Percentiles rank a stretch among this genome's conserved stretches.
These are phyloP conservation scores for Cephus spinipes DNA, from an alignment of 2,888 invertebrate species.

Conservation along the genomic window DNA sequence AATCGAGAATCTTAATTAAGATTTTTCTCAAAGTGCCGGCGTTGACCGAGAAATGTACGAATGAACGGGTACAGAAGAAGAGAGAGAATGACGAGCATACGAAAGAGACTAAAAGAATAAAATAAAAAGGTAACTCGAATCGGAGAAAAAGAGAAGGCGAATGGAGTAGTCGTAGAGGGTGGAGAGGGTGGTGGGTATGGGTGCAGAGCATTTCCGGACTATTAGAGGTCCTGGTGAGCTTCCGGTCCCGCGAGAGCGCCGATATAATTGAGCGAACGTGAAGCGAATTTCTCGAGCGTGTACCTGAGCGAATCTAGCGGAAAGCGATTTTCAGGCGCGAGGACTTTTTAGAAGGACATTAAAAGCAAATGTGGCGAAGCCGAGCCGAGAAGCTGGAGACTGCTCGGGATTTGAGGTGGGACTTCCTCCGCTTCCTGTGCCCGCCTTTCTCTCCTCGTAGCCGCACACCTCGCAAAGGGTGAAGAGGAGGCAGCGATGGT, in stretches of 20 bases:
- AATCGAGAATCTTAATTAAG: conserved; percentile 2
- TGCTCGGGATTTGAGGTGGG: not conserved
- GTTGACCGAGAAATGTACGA: not conserved
- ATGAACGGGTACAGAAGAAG: not conserved
- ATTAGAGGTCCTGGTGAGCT: conserved; percentile 11
- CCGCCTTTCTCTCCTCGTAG: not conserved
- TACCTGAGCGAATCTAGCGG: conserved; percentile 4
- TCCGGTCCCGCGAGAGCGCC: conserved; percentile 24
- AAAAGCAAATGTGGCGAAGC: conserved; percentile 38
- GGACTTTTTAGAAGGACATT: conserved; percentile 39
- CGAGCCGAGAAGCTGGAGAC: not conserved
- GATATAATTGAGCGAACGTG: conserved; percentile 50
- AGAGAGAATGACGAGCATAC: not conserved
- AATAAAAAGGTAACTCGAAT: not conserved
- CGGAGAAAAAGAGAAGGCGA: not conserved
- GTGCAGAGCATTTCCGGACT: conserved; percentile 25
- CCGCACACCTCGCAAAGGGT: conserved; percentile 21
- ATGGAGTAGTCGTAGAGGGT: not conserved
- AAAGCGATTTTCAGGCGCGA: conserved; percentile 38
- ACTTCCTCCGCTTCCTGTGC: not conserved
- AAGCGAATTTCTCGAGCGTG: conserved; percentile 37
- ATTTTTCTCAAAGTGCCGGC: not conserved
- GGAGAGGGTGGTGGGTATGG: conserved; percentile 6
- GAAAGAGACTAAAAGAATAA: not conserved
- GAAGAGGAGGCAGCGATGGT: conserved; percentile 10